Evolutionary conservation across 1,140 invertebrate genomes (phyloP).

Genomic region (Muscidifurax raptorellus): DNA sequence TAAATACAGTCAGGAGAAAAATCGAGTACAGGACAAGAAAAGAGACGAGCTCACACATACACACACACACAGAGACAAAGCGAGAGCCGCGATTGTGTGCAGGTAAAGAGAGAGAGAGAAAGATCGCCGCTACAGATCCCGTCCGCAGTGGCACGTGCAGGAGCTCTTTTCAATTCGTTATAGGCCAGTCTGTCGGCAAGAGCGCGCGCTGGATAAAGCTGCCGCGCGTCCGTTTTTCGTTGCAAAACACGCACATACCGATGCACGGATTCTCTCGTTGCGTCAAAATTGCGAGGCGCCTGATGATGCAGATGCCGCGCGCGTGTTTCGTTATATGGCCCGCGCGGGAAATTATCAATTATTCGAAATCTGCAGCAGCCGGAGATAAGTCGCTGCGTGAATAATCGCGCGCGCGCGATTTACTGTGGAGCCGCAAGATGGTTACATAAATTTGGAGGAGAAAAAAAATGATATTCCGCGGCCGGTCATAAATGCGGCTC

Average conservation of each 20-base stretch:
- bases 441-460: neutral
- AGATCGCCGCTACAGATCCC: constrained; percentile 58
- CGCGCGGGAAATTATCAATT: constrained; percentile 1
- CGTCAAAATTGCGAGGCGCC: constrained; percentile 35
- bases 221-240: neutral
- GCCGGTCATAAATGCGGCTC: neutral
- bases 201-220: no score
- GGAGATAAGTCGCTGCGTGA: neutral
- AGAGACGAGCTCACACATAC: no score
- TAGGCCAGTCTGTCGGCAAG: constrained; percentile 30
- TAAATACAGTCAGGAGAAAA: no score
- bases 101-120: neutral
- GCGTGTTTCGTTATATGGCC: neutral
- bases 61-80: neutral
- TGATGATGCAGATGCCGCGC: neutral
- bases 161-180: constrained; percentile 47
- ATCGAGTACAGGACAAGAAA: no score
- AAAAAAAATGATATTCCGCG: neutral
- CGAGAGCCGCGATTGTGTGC: neutral
- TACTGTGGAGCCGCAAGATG: no score
- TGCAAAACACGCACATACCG: constrained; percentile 13
- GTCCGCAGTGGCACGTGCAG: constrained; percentile 6
- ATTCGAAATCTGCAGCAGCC: neutral
- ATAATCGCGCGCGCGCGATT: neutral
- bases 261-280: constrained; percentile 12